These are phyloP conservation scores for Columbina picui DNA, from an alignment of 2,113 vertebrate species.

Conservation along the genomic window DNA sequence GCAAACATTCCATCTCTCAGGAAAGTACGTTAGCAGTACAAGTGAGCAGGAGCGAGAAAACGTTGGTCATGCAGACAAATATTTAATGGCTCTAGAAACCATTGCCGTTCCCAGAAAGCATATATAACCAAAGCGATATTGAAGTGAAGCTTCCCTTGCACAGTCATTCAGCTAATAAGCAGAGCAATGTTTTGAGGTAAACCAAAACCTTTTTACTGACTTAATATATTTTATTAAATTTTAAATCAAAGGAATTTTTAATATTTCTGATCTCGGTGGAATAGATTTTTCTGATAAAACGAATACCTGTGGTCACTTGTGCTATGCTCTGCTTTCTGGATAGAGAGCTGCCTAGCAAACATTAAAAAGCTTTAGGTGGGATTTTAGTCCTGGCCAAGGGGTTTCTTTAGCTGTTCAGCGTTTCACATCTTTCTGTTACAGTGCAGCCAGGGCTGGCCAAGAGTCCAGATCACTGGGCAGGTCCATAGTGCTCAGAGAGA, in stretches of 20 bases:
- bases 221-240: not conserved
- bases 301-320: not conserved
- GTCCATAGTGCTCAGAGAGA: not conserved
- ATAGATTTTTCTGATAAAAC: not conserved
- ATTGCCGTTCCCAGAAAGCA: conserved; percentile 38
- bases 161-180: not conserved
- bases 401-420: not conserved
- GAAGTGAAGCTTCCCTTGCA: not conserved
- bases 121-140: not conserved
- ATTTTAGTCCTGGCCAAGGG: not conserved
- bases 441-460: not conserved
- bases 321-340: not conserved
- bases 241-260: not conserved
- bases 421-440: not conserved
- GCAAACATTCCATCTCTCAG: conserved; percentile 63
- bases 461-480: not conserved
- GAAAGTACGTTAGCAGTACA: conserved; percentile 51
- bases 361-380: not conserved
- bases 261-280: not conserved
- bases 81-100: conserved; percentile 42
- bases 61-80: not conserved
- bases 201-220: not conserved
- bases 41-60: conserved; percentile 18
- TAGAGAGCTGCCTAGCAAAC: not conserved
- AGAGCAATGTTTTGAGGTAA: not conserved